Conservation (phyloP, 2,888 invertebrate species). For the Pristionchus arcanus region DNA sequence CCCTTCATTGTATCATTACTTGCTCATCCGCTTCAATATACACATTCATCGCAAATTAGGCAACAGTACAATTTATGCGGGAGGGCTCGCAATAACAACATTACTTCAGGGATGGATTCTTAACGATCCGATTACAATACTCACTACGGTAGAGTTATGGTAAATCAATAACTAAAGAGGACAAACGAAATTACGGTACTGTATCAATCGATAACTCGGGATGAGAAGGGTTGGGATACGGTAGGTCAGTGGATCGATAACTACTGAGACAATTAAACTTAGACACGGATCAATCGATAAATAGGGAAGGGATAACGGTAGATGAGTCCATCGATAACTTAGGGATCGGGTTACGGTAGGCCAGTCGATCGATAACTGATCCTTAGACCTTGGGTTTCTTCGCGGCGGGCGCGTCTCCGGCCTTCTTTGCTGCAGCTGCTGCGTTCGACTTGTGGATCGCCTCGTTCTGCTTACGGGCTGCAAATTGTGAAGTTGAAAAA, state of each 20-base stretch:
- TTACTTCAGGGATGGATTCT: background rate
- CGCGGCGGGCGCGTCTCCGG: background rate
- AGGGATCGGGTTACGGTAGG: background rate
- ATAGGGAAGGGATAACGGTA: background rate
- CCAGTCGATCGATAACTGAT: background rate
- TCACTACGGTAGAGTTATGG: background rate
- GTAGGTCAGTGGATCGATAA: background rate
- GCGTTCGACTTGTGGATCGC: background rate
- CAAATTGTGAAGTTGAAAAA: too few species aligned
- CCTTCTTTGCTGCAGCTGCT: slow-evolving; percentile 9
- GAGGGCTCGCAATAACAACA: background rate
- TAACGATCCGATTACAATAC: background rate
- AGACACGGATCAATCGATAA: background rate
- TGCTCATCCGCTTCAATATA: background rate
- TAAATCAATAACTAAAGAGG: background rate
- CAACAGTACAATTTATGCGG: slow-evolving; percentile 26
- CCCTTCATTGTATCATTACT: background rate
- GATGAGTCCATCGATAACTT: background rate
- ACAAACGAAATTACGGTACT: too few species aligned
- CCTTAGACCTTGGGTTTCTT: slow-evolving; percentile 25
- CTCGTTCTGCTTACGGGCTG: slow-evolving; percentile 3
- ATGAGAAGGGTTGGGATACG: background rate
- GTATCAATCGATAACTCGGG: too few species aligned
- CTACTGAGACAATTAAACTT: too few species aligned
- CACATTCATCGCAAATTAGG: slow-evolving; percentile 37